phyloP scores from a whole-genome alignment of 2,888 invertebrate genomes.

The Oithona nana region DNA sequence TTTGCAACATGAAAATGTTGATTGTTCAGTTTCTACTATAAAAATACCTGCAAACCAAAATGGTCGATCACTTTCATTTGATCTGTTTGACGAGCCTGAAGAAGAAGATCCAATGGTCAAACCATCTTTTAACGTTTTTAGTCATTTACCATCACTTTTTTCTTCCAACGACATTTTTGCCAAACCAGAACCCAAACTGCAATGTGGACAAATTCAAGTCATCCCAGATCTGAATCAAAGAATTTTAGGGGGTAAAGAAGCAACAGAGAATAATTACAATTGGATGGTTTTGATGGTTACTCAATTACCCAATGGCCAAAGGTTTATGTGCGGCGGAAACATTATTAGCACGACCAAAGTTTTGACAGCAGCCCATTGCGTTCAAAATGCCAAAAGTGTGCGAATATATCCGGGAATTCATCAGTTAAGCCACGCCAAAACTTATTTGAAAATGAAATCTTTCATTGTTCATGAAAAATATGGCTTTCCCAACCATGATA shows the following conservation, averaged over 20 bases:
- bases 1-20: too few relatives aligned
- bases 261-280: not conserved
- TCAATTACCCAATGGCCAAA: not conserved
- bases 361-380: not conserved
- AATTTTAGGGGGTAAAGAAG: not conserved
- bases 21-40: too few relatives aligned
- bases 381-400: not conserved
- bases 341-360: not conserved
- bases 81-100: too few relatives aligned
- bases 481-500: not conserved
- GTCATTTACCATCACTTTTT: too few relatives aligned
- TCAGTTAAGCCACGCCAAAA: not conserved
- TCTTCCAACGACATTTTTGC: too few relatives aligned
- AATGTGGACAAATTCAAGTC: not conserved
- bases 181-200: too few relatives aligned
- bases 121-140: too few relatives aligned
- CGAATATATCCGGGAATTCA: not conserved
- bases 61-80: too few relatives aligned
- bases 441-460: not conserved
- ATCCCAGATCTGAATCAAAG: not conserved
- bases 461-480: not conserved
- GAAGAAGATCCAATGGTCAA: too few relatives aligned
- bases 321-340: not conserved
- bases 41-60: too few relatives aligned
- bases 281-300: not conserved